Base-by-base conservation (phyloP, 2,888 invertebrate species). In the Phyllotreta cruciferae region DNA sequence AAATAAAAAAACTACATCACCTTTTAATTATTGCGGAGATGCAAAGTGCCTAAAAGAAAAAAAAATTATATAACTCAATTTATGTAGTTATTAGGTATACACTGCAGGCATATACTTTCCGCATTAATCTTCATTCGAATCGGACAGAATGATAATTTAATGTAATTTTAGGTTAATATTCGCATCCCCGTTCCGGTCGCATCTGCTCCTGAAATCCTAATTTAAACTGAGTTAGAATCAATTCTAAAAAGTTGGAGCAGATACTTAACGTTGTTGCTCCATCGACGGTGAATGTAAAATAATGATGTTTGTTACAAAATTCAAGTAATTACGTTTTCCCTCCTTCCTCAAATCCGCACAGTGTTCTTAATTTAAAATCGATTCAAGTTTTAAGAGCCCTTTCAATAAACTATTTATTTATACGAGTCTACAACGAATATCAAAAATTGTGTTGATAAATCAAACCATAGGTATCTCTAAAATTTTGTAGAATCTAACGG, bases 121-220 rank as follows among this genome's bases (percentile, higher is more conserved):
- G 3, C 42, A 60, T 60, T 35, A 60, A 60, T 60, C 60, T 52
- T 60, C 52, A 60, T 60, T 53, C 11, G 73, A 71, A 52, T 45
- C 47, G 13, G 60, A 53, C 52, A 60, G 60, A 60, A 75, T 77
- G 78, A 77, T 80, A 78, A 79, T 79, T 78, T 78, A 79, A 79
- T 75, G 76, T 78, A 79, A 80, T 80, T 80, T 79, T 76, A 78
- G 77, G 77, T 77, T 78, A 78, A 79, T 79, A 78, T 78, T 78
- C 75, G 42, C 73, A 78, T 79, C 69, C 69, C 69, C 62, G 70
- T 73, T 39, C 41, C 73, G 77, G 78, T 71, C 78, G 75, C 80
- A 79, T 78, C 79, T 80, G 79, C 75, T 74, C 73, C 75, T 73
- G 74, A 77, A 76, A 77, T 74, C 73, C 73, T 75, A 78, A 78